phyloP scores from a whole-genome alignment of 2,797 vertebrate genomes.

The Mus spretus region DNA sequence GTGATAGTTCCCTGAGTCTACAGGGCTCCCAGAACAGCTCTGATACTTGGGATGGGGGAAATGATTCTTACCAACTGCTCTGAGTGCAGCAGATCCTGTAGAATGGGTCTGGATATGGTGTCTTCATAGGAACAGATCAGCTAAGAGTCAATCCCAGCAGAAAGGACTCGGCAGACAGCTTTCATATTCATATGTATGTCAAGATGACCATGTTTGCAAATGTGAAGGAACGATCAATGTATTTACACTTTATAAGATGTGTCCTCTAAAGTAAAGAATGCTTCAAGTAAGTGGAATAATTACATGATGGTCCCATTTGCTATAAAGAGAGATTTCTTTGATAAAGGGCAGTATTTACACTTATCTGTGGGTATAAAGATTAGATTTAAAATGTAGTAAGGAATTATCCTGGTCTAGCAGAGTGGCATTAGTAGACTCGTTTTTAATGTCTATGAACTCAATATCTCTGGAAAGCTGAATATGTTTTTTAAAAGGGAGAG shows the following conservation, averaged over 20 bases:
- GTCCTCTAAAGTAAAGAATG: not conserved
- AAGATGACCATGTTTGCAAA: not conserved
- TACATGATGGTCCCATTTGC: not conserved
- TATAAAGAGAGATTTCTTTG: not conserved
- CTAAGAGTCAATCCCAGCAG: too few species aligned
- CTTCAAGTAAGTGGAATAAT: not conserved
- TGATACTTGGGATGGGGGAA: too few species aligned
- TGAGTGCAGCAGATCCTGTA: too few species aligned
- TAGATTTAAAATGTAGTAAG: not conserved
- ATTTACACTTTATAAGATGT: not conserved
- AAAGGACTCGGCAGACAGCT: too few species aligned
- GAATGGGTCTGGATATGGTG: too few species aligned
- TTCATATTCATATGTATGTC: not conserved
- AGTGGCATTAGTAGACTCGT: too few species aligned
- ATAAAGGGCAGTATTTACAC: not conserved
- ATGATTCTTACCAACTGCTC: too few species aligned
- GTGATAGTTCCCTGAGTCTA: too few species aligned
- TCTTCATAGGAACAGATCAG: too few species aligned
- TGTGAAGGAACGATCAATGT: not conserved
- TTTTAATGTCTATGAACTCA: not conserved
- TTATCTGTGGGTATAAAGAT: not conserved
- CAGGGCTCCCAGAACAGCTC: too few species aligned
- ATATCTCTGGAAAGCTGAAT: not conserved
- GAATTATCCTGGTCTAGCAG: too few species aligned
- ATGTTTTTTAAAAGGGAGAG: not conserved